Evolutionary conservation across 1,140 invertebrate species (phyloP), one percentile per base, ranked within the genome.

Genomic region (Psilanteris sp.): DNA sequence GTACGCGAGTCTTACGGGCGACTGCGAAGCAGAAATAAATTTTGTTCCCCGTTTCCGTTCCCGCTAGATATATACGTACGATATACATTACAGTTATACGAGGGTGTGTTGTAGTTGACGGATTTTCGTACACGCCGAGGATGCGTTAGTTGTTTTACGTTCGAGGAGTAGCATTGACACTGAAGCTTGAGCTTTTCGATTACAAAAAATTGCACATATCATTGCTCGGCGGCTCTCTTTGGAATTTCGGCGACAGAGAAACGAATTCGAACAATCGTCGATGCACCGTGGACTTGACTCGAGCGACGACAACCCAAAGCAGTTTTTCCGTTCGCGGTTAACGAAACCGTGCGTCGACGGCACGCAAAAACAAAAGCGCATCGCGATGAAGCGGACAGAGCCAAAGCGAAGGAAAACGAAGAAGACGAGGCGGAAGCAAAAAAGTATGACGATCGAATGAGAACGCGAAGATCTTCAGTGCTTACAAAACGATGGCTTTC

Each of bases 151-250:
- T 46, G 8, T 13, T 66, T 66, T 66, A 29, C 34, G 13, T 66
- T 66, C 61, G 70, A 61, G 46, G 61, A 29, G 29, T 66, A 61
- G 71, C 11, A 48, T 66, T 62, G 31, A 54, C 54, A 67, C 46
- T 54, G 34, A 67, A 66, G 54, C 50, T 72, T 72, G 59, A 66
- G 61, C 71, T 74, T 74, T 74, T 74, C 71, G 71, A 74, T 74
- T 74, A 61, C 61, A 67, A 74, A 74, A 68, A 74, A 74, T 66
- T 74, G 67, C 71, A 74, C 71, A 74, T 74, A 73, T 73, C 68
- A 73, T 73, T 64, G 57, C 50, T 64, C 68, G 57, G 52, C 59
- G 59, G 68, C 68, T 73, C 68, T 73, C 68, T 73, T 64, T 73
- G 31, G 29, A 39, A 61, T 44, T n/a, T n/a, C 41, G 54, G 36